Base-by-base conservation (phyloP, 2,888 invertebrate species). In the Leptura quadrifasciata region DNA sequence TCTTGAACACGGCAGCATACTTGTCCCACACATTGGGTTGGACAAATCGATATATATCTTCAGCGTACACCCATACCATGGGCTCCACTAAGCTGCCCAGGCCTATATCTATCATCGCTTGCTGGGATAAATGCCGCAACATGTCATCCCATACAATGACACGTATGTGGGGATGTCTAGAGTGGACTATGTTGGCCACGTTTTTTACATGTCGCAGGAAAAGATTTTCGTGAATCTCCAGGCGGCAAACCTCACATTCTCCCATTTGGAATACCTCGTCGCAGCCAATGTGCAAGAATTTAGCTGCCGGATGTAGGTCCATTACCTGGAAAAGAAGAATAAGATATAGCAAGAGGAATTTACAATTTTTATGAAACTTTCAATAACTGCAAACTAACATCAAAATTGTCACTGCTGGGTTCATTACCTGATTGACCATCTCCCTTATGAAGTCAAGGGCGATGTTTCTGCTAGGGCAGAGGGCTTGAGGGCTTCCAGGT, bases 111-210 rank as follows among this genome's bases (percentile, higher is more conserved):
- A 92, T 90, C 88, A 94, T 89, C 76, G 91, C 91, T 77, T 91
- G 91, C 61, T 92, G 88, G 1, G 92, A 90, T 80, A 94, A 90
- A 82, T 93, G 92, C 0, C 95, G 88, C 72, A 95, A 87, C 94
- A 95, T 95, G 86, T 95, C 95, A 84, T 95, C 95, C 95, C 95
- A 95, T 84, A 95, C 93, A 74, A 95, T 92, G 0, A 94, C 90
- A 17, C 90, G 91, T 20, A 94, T 86, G 18, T 90, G 88, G 0
- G 92, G 91, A 88, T 93, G 92, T 65, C 90, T 91, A 10, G 89
- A 88, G 60, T 91, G 91, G 15, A 95, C 91, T 79, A 93, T 91
- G 60, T 89, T 90, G 5, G 92, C 92, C 21, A 94, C 91, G 76
- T 90, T 90, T 4, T 90, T 90, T 9, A 94, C 92, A 85, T 94